Percentiles rank a stretch among this genome's conserved stretches.
Evolutionary conservation across 2,797 vertebrate genomes (phyloP).

Genomic region (Salarias fasciatus): DNA sequence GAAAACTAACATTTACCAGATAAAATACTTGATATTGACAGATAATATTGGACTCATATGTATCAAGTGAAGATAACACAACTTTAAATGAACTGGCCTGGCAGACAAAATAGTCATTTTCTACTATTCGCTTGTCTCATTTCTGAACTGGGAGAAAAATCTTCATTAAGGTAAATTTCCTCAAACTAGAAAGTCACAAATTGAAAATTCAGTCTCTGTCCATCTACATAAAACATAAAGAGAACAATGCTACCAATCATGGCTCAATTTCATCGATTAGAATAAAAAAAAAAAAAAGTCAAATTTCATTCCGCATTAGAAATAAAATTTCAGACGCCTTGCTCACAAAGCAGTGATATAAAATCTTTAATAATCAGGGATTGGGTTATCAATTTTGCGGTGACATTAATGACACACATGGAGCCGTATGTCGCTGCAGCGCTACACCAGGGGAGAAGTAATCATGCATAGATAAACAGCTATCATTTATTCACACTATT

Average conservation of each 20-base stretch:
- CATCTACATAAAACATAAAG: neutral
- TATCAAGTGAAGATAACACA: no score
- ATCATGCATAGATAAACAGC: slow-evolving; percentile 56
- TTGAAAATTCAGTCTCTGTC: neutral
- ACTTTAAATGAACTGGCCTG: no score
- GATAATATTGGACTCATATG: no score
- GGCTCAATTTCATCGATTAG: neutral
- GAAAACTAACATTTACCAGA: no score
- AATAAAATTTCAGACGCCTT: slow-evolving; percentile 10
- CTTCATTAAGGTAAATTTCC: no score
- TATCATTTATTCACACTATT: slow-evolving; percentile 50
- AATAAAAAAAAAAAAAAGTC: neutral
- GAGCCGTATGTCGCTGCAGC: slow-evolving; percentile 15
- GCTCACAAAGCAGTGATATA: slow-evolving; percentile 25
- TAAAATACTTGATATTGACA: no score
- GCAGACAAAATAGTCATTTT: no score
- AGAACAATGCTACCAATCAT: neutral
- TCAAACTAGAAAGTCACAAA: neutral
- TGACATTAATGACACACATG: slow-evolving; percentile 9
- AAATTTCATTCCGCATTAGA: slow-evolving; percentile 3
- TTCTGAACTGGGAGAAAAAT: no score
- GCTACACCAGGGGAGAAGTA: slow-evolving; percentile 20
- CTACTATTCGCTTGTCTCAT: no score
- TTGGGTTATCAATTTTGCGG: slow-evolving; percentile 23
- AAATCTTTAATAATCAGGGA: slow-evolving; percentile 29